phyloP scores from a whole-genome alignment of 2,888 invertebrate species.

The Erebia epiphron region DNA sequence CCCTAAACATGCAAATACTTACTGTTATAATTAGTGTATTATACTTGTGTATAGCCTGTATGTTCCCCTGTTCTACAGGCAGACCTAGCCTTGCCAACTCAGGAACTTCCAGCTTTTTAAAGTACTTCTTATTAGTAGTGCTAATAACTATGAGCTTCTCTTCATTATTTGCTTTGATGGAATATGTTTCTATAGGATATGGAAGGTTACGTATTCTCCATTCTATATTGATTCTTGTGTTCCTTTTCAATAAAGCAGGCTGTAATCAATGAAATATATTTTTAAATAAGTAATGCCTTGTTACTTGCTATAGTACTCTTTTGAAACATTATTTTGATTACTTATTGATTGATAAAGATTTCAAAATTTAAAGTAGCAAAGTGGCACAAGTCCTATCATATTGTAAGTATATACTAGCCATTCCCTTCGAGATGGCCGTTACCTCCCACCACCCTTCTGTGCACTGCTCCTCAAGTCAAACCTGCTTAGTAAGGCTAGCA shows the following conservation, averaged over 20 bases:
- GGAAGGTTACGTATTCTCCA: constrained; percentile 92
- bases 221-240: constrained; percentile 89
- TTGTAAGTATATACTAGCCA: no score
- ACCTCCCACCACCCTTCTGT: no score
- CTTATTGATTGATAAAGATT: no score
- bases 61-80: constrained; percentile 84
- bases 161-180: constrained; percentile 85
- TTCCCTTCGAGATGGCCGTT: no score
- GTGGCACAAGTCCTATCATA: no score
- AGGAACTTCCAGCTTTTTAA: constrained; percentile 86
- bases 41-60: constrained; percentile 87
- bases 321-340: no score
- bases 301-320: no score
- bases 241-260: constrained; percentile 87
- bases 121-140: constrained; percentile 92
- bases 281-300: constrained; percentile 1
- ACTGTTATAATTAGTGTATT: constrained; percentile 90
- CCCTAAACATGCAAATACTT: constrained; percentile 50
- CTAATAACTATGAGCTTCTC: constrained; percentile 86
- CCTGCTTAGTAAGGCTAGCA: no score
- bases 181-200: constrained; percentile 88
- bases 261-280: constrained; percentile 61
- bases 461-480: no score
- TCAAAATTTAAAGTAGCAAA: no score
- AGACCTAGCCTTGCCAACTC: constrained; percentile 87